Evolutionary conservation across 2,797 vertebrate genomes (phyloP).

Genomic region (Tokudaia muenninki): DNA sequence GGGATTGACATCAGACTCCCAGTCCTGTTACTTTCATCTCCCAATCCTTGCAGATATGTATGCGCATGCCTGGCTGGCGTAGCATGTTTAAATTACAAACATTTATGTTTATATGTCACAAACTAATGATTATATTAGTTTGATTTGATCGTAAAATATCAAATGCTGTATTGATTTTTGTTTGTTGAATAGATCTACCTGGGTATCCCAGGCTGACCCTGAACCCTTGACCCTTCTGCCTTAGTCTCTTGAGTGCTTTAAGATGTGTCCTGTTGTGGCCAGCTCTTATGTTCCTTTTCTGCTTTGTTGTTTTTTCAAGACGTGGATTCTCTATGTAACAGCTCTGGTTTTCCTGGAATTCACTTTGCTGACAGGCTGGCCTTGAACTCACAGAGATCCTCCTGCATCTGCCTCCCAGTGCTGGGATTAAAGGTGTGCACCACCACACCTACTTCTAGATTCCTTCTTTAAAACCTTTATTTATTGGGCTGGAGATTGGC

Average conservation of each 20-base stretch:
- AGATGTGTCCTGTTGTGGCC: background rate
- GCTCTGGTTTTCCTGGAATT: background rate
- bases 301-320: background rate
- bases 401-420: background rate
- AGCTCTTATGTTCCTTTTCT: background rate
- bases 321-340: background rate
- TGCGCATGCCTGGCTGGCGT: background rate
- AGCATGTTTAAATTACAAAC: constrained; percentile 19
- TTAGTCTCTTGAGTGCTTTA: background rate
- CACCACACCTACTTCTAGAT: background rate
- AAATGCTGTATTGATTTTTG: background rate
- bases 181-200: background rate
- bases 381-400: background rate
- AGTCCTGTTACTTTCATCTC: background rate
- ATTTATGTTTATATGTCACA: background rate
- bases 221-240: background rate
- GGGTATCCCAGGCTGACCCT: background rate
- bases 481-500: background rate
- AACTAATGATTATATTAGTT: background rate
- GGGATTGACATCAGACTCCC: background rate
- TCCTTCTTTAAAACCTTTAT: background rate
- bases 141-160: constrained; percentile 8
- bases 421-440: background rate
- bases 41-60: background rate
- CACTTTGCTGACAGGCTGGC: background rate